Evolutionary conservation across 1,140 invertebrate species (phyloP).

Genomic region (Coenobita brevimanus): DNA sequence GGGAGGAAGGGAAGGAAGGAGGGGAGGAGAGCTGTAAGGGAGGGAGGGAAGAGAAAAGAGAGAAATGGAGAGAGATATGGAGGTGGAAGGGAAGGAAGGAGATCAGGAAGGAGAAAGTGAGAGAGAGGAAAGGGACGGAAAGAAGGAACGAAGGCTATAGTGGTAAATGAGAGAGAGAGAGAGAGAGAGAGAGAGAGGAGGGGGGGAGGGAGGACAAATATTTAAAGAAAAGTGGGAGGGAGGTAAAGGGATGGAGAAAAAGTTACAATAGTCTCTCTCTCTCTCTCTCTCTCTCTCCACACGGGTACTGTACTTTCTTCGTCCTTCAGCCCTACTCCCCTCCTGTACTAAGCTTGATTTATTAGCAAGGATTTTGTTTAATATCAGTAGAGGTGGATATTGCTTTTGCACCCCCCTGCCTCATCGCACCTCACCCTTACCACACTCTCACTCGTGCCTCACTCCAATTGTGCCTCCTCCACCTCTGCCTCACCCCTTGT

Average conservation of each 20-base stretch:
- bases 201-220: background rate
- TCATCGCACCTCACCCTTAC: no score
- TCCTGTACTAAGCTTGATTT: background rate
- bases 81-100: background rate
- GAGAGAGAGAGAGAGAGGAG: constrained; percentile 37
- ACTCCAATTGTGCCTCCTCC: no score
- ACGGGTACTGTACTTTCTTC: background rate
- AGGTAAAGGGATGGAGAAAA: background rate
- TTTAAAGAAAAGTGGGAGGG: constrained; percentile 13
- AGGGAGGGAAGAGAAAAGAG: no score
- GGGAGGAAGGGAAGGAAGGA: no score
- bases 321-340: background rate
- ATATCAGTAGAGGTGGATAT: no score
- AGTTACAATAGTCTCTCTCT: background rate
- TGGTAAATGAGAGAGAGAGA: background rate
- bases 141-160: background rate
- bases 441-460: no score
- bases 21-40: no score
- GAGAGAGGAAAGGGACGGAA: constrained; percentile 5
- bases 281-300: constrained; percentile 6
- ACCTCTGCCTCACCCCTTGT: no score
- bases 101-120: background rate
- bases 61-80: background rate
- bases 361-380: background rate
- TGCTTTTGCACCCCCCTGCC: no score